Percentiles rank a stretch among this genome's conserved stretches.
Conservation (phyloP, 2,113 vertebrate species). For the Dipodomys stephensi region DNA sequence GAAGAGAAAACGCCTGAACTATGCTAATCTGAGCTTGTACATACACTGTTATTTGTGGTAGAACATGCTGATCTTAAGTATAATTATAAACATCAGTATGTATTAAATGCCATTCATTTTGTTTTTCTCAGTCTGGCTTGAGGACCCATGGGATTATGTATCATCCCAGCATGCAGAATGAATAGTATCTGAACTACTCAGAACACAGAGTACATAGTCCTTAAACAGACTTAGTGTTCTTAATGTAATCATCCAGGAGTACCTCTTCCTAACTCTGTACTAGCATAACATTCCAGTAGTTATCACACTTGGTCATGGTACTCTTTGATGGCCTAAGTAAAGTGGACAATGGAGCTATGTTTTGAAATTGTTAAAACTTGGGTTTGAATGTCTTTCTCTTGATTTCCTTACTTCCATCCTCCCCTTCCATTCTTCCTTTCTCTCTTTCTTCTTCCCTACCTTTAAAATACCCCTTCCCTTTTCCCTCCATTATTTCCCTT, state of each 20-base stretch:
- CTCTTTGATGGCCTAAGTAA: neutral
- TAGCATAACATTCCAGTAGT: neutral
- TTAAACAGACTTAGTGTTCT: neutral
- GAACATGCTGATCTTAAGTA: slow-evolving; percentile 59
- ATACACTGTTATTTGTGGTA: slow-evolving; percentile 62
- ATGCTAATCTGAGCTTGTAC: slow-evolving; percentile 60
- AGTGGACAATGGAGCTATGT: neutral
- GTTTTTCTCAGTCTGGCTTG: slow-evolving; percentile 23
- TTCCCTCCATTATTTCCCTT: neutral
- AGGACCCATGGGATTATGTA: slow-evolving; percentile 39
- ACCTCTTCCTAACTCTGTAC: neutral
- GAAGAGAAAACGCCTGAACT: slow-evolving; percentile 42
- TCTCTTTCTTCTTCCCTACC: neutral
- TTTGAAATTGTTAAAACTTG: neutral
- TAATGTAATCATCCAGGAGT: neutral
- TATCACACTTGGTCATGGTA: neutral
- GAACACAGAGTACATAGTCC: neutral
- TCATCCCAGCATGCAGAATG: slow-evolving; percentile 43
- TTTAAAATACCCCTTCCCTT: too few species aligned
- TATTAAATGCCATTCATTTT: slow-evolving; percentile 69
- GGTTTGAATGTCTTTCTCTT: neutral
- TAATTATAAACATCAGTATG: slow-evolving; percentile 60
- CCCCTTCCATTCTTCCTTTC: neutral
- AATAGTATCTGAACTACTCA: neutral
- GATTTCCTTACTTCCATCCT: too few species aligned